Base-by-base conservation (phyloP, 2,888 invertebrate genomes). In the Coenonympha arcania region DNA sequence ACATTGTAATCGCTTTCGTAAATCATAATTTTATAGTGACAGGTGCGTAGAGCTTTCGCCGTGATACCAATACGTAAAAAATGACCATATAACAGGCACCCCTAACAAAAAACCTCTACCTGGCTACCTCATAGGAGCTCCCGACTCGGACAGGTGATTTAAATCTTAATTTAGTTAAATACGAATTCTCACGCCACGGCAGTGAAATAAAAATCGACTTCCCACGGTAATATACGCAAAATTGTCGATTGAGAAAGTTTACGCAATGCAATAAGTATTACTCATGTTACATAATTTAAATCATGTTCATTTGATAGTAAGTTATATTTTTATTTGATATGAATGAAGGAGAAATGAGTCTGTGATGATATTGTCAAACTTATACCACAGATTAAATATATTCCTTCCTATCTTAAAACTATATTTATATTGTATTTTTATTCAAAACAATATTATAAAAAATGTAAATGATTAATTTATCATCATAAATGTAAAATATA, bases 101-200 rank as follows among this genome's bases (percentile, higher is more conserved):
- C 9, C 19, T 31, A 31, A 37, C 15, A 48, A 48, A 77, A 76
- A 74, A 71, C 58, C 22, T 52, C 62, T 81, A 80, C 80, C 80
- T 82, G 79, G 56, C 70, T 71, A 67, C 73, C 61, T 69, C 68
- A n/a, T n/a, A 73, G 72, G 68, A 67, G 62, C 58, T 48, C 48
- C 58, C 58, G 58, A 63, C 43, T 41, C 34, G 24, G 40, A 47
- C 53, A 55, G 40, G 49, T 66, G 65, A 63, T 62, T 58, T 61
- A 56, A 62, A 60, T 63, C 69, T 73, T 71, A 71, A 76, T 75
- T 62, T 57, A 56, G 58, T 60, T 57, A 63, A 57, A 64, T 69
- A 69, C n/a, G n/a, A n/a, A n/a, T n/a, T 59, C 61, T 60, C 60
- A 62, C 61, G 63, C 55, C 1, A 9, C 8, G 8, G 50, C 43